Base-by-base conservation (phyloP, 2,888 invertebrate genomes). In the Mongoloraphidia duomilia region DNA sequence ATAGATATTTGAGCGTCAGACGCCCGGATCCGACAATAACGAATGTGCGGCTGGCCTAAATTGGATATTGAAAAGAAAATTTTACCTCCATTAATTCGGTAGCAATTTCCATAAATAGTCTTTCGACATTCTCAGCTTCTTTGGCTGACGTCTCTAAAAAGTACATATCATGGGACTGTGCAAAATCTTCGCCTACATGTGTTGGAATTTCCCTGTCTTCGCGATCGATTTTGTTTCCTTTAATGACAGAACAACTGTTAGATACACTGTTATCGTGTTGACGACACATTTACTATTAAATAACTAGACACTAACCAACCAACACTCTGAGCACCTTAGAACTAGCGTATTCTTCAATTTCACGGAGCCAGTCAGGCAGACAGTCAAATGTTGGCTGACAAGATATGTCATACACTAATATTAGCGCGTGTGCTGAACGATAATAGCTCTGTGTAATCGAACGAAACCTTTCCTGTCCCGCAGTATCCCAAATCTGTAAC, bases 401-500 rank as follows among this genome's bases (percentile, higher is more conserved):
- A 62, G 93, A 92, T 63, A 96, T 93, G 71, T 97, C 97, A 65
- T 96, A 97, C 47, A 94, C 93, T 59, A 97, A 74, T 58, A 97
- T 96, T 47, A 97, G 77, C 10, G 96, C 96, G 69, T 97, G 95
- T 1, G 96, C 97, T 53, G 94, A 94, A 59, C 95, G 77, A 66
- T 96, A 96, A 70, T 96, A 96, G 66, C 93, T 94, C 67, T 97
- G 96, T 2, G 96, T 97, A 57, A 97, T 97, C 4, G 95, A 94
- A 49, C 97, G 80, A 68, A 97, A 97, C 57, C 89, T 73, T 67
- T 96, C 96, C 68, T 96, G 96, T 0, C 96, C 96, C 2, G 96
- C 96, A 10, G 96, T 96, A 64, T 96, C 96, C 96, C 97, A 97
- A 65, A 97, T 96, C 81, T 97, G 96, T 51, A 97, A 75, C 92